Conservation (phyloP, 1,140 invertebrate genomes). For the Drosophila rufa region DNA sequence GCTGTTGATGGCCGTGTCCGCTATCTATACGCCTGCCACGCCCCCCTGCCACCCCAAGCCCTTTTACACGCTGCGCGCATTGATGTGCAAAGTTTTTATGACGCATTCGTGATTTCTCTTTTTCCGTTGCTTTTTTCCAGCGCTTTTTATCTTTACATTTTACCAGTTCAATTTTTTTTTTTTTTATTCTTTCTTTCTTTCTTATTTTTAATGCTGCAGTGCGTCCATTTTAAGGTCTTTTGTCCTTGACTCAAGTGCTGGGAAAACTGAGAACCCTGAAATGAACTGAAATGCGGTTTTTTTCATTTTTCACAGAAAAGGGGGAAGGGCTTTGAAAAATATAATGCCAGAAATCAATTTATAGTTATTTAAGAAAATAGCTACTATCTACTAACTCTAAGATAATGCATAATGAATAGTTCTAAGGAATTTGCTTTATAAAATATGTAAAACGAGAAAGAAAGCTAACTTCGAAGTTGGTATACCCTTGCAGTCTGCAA, state of each 20-base stretch:
- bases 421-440: neutral
- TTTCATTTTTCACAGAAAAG: slow-evolving; percentile 25
- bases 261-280: slow-evolving; percentile 36
- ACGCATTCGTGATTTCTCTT: slow-evolving; percentile 77
- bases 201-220: slow-evolving; percentile 68
- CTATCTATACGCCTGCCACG: slow-evolving; percentile 48
- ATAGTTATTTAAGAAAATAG: too few species aligned
- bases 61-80: slow-evolving; percentile 42
- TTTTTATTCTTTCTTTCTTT: slow-evolving; percentile 8
- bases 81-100: slow-evolving; percentile 80
- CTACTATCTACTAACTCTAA: too few species aligned
- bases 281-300: slow-evolving; percentile 31
- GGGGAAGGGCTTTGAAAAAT: slow-evolving; percentile 12
- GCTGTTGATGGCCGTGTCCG: slow-evolving; percentile 55
- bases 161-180: slow-evolving; percentile 31
- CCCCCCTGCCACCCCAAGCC: slow-evolving; percentile 2
- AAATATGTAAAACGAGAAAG: too few species aligned
- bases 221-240: slow-evolving; percentile 72
- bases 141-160: slow-evolving; percentile 30
- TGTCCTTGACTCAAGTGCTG: slow-evolving; percentile 71
- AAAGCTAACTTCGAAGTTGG: too few species aligned
- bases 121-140: slow-evolving; percentile 38
- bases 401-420: too few species aligned
- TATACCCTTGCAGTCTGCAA: too few species aligned
- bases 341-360: neutral